These are phyloP conservation scores for Spilogale gracilis DNA, from an alignment of 2,113 vertebrate genomes.

Conservation along the genomic window DNA sequence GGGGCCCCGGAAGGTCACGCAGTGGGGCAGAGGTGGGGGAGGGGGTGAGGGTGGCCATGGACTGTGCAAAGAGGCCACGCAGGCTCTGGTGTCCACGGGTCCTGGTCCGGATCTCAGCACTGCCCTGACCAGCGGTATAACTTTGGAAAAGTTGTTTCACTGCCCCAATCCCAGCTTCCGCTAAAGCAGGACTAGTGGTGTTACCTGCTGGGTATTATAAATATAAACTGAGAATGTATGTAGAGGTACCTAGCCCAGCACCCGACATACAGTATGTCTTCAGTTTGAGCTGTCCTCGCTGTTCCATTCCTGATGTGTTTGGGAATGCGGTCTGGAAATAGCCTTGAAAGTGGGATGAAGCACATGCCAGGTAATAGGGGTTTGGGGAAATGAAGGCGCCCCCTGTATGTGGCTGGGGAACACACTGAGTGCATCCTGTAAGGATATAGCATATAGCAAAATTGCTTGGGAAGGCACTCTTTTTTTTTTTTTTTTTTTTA, in stretches of 20 bases:
- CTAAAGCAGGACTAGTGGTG: neutral
- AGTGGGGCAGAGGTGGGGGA: neutral
- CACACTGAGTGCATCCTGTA: rapidly evolving
- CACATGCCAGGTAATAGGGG: neutral
- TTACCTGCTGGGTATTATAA: neutral
- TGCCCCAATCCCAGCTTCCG: neutral
- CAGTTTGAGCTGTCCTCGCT: neutral
- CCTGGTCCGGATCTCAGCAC: neutral
- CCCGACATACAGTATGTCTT: neutral
- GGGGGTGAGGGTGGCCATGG: rapidly evolving
- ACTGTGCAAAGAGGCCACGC: rapidly evolving
- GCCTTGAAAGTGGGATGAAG: neutral
- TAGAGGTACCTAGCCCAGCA: rapidly evolving
- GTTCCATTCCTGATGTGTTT: neutral
- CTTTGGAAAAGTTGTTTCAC: neutral
- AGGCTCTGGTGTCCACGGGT: rapidly evolving
- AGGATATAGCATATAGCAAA: neutral
- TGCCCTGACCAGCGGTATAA: rapidly evolving
- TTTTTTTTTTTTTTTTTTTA: too few relatives aligned
- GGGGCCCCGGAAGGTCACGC: rapidly evolving
- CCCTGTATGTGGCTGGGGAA: neutral
- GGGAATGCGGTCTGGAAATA: neutral
- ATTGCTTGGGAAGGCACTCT: neutral
- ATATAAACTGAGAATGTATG: neutral
- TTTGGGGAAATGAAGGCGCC: neutral